phyloP scores from a whole-genome alignment of 2,888 invertebrate species.

The Metallyticus violacea region DNA sequence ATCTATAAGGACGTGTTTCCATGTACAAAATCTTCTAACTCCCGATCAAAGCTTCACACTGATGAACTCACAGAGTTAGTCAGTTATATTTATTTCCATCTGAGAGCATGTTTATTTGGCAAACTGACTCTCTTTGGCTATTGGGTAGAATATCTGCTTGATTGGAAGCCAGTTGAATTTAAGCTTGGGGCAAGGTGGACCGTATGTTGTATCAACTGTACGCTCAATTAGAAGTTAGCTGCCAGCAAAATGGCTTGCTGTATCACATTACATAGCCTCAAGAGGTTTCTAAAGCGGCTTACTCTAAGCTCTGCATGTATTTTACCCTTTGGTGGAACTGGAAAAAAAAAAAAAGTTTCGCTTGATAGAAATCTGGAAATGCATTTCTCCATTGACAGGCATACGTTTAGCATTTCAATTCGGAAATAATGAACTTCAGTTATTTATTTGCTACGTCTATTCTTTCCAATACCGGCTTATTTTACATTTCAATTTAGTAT shows the following conservation, averaged over 20 bases:
- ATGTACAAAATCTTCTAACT: not conserved
- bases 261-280: not conserved
- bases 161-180: not conserved
- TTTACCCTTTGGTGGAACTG: not conserved
- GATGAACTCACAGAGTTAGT: too few relatives aligned
- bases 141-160: not conserved
- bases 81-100: not conserved
- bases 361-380: not conserved
- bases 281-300: not conserved
- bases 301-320: not conserved
- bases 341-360: not conserved
- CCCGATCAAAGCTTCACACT: not conserved
- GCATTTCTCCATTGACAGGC: too few relatives aligned
- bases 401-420: not conserved
- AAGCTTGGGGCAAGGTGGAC: not conserved
- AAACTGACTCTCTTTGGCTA: not conserved
- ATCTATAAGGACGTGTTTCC: not conserved
- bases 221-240: not conserved
- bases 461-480: not conserved
- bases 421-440: not conserved
- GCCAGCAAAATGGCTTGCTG: not conserved
- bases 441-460: not conserved
- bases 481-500: too few relatives aligned
- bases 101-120: not conserved
- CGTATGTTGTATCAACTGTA: not conserved